Evolutionary conservation across 2,888 invertebrate genomes (phyloP).

Genomic region (Pollenia griseotomentosa): DNA sequence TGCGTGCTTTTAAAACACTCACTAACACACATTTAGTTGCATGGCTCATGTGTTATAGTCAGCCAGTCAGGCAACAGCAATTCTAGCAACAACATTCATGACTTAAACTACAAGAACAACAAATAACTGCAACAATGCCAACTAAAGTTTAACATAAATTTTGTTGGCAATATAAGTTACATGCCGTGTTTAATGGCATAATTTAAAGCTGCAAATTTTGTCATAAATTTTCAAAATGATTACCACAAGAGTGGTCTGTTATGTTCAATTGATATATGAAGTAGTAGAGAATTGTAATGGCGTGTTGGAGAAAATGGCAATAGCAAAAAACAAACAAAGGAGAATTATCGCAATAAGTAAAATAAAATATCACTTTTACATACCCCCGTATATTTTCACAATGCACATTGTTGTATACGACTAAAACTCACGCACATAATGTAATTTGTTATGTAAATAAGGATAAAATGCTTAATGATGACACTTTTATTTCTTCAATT

Average conservation of each 20-base stretch:
- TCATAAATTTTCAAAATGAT: slow-evolving; percentile 81
- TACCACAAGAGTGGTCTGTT: slow-evolving; percentile 73
- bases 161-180: slow-evolving; percentile 81
- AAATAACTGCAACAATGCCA: slow-evolving; percentile 52
- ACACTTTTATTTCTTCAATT: slow-evolving; percentile 61
- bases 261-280: slow-evolving; percentile 73
- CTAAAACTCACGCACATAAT: slow-evolving; percentile 60
- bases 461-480: slow-evolving; percentile 63
- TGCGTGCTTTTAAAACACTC: slow-evolving; percentile 73
- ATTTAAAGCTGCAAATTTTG: slow-evolving; percentile 84
- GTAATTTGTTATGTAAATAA: slow-evolving; percentile 72
- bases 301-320: slow-evolving; percentile 60
- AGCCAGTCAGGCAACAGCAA: slow-evolving; percentile 45
- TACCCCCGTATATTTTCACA: background rate
- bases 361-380: slow-evolving; percentile 37
- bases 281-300: slow-evolving; percentile 65
- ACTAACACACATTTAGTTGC: slow-evolving; percentile 50
- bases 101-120: slow-evolving; percentile 48
- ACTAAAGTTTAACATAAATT: slow-evolving; percentile 72
- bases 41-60: slow-evolving; percentile 56
- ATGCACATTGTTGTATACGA: slow-evolving; percentile 39
- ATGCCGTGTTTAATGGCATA: slow-evolving; percentile 83
- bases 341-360: slow-evolving; percentile 16
- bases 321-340: background rate
- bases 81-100: slow-evolving; percentile 43